Evolutionary conservation across 23 tunicate species (phyloP), one percentile per base, ranked within the genome.

Genomic region (Trididemnum miniatum): DNA sequence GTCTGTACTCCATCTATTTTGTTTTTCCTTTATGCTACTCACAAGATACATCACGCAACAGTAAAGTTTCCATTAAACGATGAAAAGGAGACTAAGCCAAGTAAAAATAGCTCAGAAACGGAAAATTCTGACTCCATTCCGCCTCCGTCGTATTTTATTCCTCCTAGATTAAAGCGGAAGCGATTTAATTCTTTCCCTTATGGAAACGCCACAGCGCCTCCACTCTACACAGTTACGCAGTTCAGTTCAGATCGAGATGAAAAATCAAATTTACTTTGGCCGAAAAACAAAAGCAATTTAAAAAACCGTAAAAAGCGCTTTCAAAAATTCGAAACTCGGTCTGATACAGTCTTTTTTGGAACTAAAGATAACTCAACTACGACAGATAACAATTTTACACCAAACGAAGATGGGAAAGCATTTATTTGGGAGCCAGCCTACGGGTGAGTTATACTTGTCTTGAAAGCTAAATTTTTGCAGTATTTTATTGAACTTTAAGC

Each of bases 31-130:
- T 93, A 93, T 83, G 89, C 98, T 35, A 88, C 52, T 51, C 98
- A 93, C 79, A 81, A 83, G 51, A 88, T 93, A 65, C 88, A 93
- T 71, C 98, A 93, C 71, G 98, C 98, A 33, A 79, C 54, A 31
- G 81, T 84, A 57, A 93, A 93, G 66, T 88, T 77, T 71, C 97
- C 97, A 3, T 60, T 76, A 34, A 65, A 67, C 18, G 75, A 67
- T 30, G 38, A 67, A 32, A n/a, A 3, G 28, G 67, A 24, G 3
- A 26, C 15, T 20, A 26, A 18, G 23, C 15, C 67, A 24, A 26
- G n/a, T 7, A 44, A 15, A 9, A 44, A 7, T 7, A 15, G 9
- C 54, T 44, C 54, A 44, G 15, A 44, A 44, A 44, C 54, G 67
- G 57, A 49, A 49, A 49, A 49, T 32, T 31, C 76, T 7, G 82